phyloP scores from a whole-genome alignment of 1,140 invertebrate genomes.

The Eueides isabella region DNA sequence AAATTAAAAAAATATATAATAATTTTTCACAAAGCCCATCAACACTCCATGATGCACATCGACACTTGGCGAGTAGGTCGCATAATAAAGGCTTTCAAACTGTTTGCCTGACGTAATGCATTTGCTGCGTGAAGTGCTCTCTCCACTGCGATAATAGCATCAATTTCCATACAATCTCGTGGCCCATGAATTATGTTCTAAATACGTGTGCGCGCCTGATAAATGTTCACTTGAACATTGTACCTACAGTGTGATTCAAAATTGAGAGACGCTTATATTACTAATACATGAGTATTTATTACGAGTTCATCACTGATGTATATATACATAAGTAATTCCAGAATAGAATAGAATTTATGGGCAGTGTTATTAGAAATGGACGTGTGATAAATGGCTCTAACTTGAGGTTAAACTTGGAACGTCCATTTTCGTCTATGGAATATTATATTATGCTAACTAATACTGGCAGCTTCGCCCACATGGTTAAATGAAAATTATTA shows the following conservation, averaged over 20 bases:
- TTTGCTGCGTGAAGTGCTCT: conserved; percentile 30
- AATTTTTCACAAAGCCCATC: not conserved
- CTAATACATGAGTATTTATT: not conserved
- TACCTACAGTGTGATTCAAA: not conserved
- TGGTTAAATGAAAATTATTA: too few relatives aligned
- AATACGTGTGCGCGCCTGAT: conserved; percentile 21
- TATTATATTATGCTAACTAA: not conserved
- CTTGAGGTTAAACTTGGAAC: too few relatives aligned
- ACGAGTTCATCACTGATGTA: not conserved
- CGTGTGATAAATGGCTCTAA: not conserved
- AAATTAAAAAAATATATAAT: too few relatives aligned
- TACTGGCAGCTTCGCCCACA: too few relatives aligned
- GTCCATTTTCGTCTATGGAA: too few relatives aligned
- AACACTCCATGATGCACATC: not conserved
- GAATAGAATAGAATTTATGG: not conserved
- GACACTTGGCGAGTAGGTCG: conserved; percentile 8
- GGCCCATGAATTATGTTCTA: conserved; percentile 24
- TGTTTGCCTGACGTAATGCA: conserved; percentile 37
- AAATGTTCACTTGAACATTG: conserved; percentile 27
- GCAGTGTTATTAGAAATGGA: not conserved
- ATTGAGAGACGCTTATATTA: not conserved
- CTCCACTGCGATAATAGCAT: conserved; percentile 29
- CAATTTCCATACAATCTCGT: conserved; percentile 36
- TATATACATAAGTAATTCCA: not conserved
- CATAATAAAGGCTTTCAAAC: conserved; percentile 37